phyloP scores from a whole-genome alignment of 2,888 invertebrate genomes.

The Papilio demoleus region DNA sequence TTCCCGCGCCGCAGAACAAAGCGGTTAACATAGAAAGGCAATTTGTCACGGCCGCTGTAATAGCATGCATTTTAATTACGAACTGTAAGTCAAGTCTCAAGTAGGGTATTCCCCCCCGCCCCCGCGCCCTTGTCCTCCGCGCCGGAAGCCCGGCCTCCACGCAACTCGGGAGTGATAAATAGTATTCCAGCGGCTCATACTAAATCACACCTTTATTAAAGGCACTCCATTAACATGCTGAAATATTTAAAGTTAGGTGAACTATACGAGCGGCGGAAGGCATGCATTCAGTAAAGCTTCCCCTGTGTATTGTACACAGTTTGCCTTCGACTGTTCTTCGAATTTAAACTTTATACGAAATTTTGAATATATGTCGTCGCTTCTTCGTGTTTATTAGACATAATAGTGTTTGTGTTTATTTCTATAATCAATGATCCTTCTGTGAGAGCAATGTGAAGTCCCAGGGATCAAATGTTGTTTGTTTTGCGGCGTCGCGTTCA shows the following conservation, averaged over 20 bases:
- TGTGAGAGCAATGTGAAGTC: background rate
- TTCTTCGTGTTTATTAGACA: background rate
- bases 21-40: constrained; percentile 28
- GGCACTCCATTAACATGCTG: constrained; percentile 49
- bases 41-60: constrained; percentile 40
- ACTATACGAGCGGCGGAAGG: constrained; percentile 8
- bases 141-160: constrained; percentile 42
- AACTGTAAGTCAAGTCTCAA: constrained; percentile 48
- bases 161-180: constrained; percentile 49
- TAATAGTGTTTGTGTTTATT: background rate
- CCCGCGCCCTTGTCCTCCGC: constrained; percentile 28
- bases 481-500: background rate
- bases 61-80: constrained; percentile 52
- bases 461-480: background rate
- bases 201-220: constrained; percentile 53
- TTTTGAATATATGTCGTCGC: background rate
- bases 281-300: background rate
- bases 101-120: constrained; percentile 42
- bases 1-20: constrained; percentile 15
- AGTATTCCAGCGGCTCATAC: constrained; percentile 46
- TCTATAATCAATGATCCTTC: background rate
- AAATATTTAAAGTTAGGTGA: constrained; percentile 40
- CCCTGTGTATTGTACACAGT: background rate
- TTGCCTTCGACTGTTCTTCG: background rate
- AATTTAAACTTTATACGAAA: background rate